A percentile compares a stretch with the other conserved stretches of the same genome.
Evolutionary conservation across 2,113 vertebrate genomes (phyloP).

Genomic region (Harpagus bidentatus): DNA sequence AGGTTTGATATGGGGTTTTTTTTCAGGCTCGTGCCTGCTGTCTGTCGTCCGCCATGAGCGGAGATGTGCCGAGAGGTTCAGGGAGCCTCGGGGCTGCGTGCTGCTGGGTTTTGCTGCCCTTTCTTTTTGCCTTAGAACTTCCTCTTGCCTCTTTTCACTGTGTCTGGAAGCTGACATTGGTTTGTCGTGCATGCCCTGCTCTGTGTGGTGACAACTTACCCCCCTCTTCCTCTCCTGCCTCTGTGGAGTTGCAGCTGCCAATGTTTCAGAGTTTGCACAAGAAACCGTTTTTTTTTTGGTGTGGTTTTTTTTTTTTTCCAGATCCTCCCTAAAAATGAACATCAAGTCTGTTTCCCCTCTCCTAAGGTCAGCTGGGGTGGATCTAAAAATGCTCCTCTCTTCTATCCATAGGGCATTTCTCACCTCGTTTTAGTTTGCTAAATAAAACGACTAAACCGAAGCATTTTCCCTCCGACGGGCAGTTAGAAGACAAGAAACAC

Average conservation of each 20-base stretch:
- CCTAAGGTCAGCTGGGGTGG: background rate
- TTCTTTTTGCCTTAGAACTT: background rate
- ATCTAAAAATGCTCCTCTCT: background rate
- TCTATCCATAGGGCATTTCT: background rate
- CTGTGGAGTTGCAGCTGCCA: background rate
- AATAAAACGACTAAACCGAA: background rate
- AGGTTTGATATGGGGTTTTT: background rate
- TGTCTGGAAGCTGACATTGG: background rate
- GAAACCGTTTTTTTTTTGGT: background rate
- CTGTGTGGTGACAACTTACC: background rate
- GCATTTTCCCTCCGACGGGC: background rate
- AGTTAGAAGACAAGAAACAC: background rate
- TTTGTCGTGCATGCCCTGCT: background rate
- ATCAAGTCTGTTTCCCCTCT: background rate
- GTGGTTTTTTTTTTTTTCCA: background rate
- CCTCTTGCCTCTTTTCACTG: background rate
- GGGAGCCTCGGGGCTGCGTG: background rate
- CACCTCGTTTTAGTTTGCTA: background rate
- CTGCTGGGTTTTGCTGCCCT: background rate
- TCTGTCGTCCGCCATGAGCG: accelerated
- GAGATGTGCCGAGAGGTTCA: accelerated
- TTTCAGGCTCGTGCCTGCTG: background rate
- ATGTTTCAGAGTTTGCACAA: background rate
- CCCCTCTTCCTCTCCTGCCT: background rate
- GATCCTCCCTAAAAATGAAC: background rate